Base-by-base conservation (phyloP, 2,888 invertebrate species). In the Epistrophella euchroma region DNA sequence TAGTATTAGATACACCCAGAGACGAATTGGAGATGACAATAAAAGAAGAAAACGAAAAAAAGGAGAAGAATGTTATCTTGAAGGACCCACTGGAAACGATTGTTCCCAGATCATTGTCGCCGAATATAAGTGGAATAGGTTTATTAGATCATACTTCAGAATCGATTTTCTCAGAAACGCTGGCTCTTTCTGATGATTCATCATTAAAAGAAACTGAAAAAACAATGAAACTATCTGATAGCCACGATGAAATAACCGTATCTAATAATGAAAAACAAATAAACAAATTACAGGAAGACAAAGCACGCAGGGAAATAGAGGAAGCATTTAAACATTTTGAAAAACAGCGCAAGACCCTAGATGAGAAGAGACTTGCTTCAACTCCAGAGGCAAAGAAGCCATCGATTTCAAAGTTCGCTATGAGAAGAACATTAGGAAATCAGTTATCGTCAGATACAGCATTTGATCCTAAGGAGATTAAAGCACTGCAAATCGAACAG, bases 81-180 rank as follows among this genome's bases (percentile, higher is more conserved):
- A 76, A 62, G 28, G 80, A 85, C 56, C 80, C 85, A 0, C 60
- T 85, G n/a, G 72, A 76, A 19, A 25, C 50, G 11, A 50, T 62
- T 15, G 35, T 22, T 1, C 32, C 47, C 0, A 58, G 52, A 10
- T 70, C 88, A 2, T 55, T 62, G 1, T 82, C 82, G 15, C 81
- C 89, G 0, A 91, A 91, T 58, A 89, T 91, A 66, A 91, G 91
- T 73, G 91, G 91, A 9, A 90, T 91, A 43, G 88, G 90, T 75
- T 66, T 90, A 37, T 83, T 91, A 2, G 91, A 91, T 87, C 89
- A 90, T 79, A 90, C 91, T 3, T 84, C 89, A 0, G 91, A 91
- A 40, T 91, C 91, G 0, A 76, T 89, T 45, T 90, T 90, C 47
- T 90, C 89, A 4, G 91, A 91, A 58, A 87, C 88, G 9, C 77